Base-by-base conservation (phyloP, 1,140 invertebrate genomes). In the Drosophila quadrilineata region DNA sequence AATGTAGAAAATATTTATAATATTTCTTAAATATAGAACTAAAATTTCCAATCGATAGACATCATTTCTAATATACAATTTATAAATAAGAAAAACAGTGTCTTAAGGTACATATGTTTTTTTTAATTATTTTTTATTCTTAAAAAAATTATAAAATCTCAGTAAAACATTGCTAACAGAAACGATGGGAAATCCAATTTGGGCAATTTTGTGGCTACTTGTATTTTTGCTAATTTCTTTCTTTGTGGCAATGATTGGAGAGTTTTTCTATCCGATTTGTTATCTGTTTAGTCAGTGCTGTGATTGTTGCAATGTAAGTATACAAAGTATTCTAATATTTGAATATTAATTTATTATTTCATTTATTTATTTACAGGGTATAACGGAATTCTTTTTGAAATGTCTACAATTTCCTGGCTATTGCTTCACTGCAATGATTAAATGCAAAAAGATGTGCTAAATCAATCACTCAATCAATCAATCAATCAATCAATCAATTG, bases 301-400 rank as follows among this genome's bases (percentile, higher is more conserved):
- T n/a, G 45, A 48, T 6, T 31, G 45, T 12, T 48, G 45, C 24
- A 21, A 5, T 6, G 45, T 48, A 33, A 48, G 45, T 48, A 48
- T n/a, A n/a, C n/a, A 10, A 29, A 9, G 9, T 45, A 38, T n/a
- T n/a, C 14, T 14, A 14, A 36, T 14, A 5, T 14, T 12, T 17
- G 14, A 35, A 3, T 35, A 9, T 38, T 1, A 19, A 17, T 12
- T 19, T 9, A 31, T 2, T 17, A 38, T 8, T 19, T 38, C 2
- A 8, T 22, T 41, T 29, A 45, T 45, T 45, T 9, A 16, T 48
- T 49, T 35, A 12, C 29, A 49, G 46, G 19, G 29, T 6, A 9
- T 49, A 35, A 14, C 46, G 0, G 31, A 35, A 8, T 49, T 49
- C 10, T 35, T 49, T 3, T n/a, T 49, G 1, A 49, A 49, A 14